Conservation (phyloP, 2,113 vertebrate species). For the Tyto alba region DNA sequence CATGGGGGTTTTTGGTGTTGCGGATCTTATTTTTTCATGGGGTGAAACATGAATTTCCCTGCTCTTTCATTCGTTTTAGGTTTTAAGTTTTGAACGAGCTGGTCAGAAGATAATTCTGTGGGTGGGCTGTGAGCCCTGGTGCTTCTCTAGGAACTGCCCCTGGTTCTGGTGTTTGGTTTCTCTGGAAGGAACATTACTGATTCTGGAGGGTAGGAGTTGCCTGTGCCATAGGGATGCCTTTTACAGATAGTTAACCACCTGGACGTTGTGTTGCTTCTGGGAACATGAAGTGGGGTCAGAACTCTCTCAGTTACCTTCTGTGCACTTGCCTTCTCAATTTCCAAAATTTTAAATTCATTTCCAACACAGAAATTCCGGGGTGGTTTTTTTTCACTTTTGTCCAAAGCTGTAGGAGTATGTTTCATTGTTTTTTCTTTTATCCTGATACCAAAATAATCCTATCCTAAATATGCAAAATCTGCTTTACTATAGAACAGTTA, state of each 20-base stretch:
- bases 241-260: background rate
- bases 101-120: background rate
- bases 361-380: background rate
- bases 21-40: background rate
- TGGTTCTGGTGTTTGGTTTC: background rate
- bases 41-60: background rate
- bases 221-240: fast-evolving
- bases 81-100: background rate
- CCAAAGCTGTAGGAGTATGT: background rate
- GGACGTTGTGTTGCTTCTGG: background rate
- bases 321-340: background rate
- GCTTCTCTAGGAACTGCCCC: background rate
- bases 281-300: background rate
- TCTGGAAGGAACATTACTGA: background rate
- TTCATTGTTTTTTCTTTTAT: background rate
- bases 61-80: background rate
- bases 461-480: background rate
- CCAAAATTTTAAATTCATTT: background rate
- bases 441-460: background rate
- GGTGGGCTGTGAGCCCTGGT: background rate
- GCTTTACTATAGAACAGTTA: background rate
- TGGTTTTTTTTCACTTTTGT: background rate
- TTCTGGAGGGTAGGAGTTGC: background rate
- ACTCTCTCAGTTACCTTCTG: background rate
- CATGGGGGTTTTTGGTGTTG: background rate